Evolutionary conservation across 2,113 vertebrate genomes (phyloP), one percentile per base, ranked within the genome.

Genomic region (Xenopus laevis): DNA sequence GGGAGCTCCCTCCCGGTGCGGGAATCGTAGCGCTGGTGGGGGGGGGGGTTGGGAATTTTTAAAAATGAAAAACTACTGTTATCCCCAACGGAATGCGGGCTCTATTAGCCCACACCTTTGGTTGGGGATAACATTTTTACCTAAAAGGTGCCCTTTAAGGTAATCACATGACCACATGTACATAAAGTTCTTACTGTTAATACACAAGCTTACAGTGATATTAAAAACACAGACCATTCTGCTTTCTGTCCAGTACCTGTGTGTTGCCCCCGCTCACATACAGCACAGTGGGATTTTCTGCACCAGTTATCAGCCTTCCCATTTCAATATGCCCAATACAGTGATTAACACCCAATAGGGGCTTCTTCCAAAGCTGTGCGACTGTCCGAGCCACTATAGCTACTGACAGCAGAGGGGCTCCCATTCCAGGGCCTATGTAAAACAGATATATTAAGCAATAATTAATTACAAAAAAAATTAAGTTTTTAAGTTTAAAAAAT

Each of bases 221-320:
- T 50, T 40, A 40, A 40, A 50, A 50, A 50, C 46, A 47, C 6
- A 53, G 5, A 6, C 17, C 9, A 40, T 44, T 30, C 9, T 4
- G 6, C 18, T 1, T 40, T 21, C 4, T 11, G 23, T n/a, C 17
- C 67, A 79, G 18, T 71, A 95, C 95, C 94, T 97, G 95, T 3
- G 95, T 97, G 82, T 97, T 97, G 17, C 95, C 95, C 53, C 95
- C 95, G 0, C 95, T 97, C 55, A 97, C 95, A 27, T 96, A 97
- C 11, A 96, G 87, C 59, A 96, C 95, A 0, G 93, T 95, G 16
- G 95, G 95, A 82, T 91, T 95, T 74, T 78, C 74, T 45, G 95
- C 93, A 57, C 87, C 85, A 1, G 94, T 95, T 82, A 97, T 87
- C 70, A 97, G 88, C 4, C 95, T 88, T 46, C 95, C 95, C 95